Conservation (phyloP, 2,888 invertebrate species). For the Eudasyphora cyanicolor region DNA sequence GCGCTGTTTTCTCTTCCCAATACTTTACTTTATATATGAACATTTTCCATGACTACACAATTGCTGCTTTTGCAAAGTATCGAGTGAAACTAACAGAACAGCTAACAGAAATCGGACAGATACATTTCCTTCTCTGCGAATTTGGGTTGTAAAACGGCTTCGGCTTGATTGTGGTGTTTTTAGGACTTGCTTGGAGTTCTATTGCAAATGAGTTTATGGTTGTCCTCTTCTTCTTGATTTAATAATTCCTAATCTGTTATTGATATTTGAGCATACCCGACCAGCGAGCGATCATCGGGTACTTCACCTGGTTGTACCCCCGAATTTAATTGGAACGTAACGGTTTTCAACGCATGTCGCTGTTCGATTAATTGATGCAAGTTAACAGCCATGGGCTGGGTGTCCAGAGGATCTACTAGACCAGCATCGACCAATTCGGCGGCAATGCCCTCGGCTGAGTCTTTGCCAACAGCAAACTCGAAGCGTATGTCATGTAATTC, state of each 20-base stretch:
- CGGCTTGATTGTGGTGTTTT: constrained; percentile 33
- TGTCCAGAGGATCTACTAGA: constrained; percentile 94
- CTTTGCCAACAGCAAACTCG: constrained; percentile 95
- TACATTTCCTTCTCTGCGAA: constrained; percentile 21
- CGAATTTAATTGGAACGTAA: constrained; percentile 93
- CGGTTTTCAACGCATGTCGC: constrained; percentile 84
- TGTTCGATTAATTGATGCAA: constrained; percentile 93
- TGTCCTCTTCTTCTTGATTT: constrained; percentile 51
- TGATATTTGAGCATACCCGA: constrained; percentile 98
- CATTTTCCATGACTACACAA: not conserved
- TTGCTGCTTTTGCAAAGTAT: not conserved
- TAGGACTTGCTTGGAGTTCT: not conserved
- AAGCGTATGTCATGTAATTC: constrained; percentile 99
- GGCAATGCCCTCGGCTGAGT: constrained; percentile 95
- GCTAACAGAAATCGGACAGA: not conserved
- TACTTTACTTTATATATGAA: not conserved
- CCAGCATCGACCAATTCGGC: constrained; percentile 96
- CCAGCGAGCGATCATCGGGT: constrained; percentile 95
- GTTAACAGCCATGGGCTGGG: constrained; percentile 94
- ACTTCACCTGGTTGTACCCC: constrained; percentile 88
- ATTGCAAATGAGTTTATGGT: constrained; percentile 38
- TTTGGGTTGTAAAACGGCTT: not conserved
- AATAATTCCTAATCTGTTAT: constrained; percentile 87
- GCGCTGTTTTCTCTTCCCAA: not conserved
- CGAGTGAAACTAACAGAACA: not conserved